These are phyloP conservation scores for Ooceraea biroi DNA, from an alignment of 1,140 invertebrate genomes.

Conservation along the genomic window DNA sequence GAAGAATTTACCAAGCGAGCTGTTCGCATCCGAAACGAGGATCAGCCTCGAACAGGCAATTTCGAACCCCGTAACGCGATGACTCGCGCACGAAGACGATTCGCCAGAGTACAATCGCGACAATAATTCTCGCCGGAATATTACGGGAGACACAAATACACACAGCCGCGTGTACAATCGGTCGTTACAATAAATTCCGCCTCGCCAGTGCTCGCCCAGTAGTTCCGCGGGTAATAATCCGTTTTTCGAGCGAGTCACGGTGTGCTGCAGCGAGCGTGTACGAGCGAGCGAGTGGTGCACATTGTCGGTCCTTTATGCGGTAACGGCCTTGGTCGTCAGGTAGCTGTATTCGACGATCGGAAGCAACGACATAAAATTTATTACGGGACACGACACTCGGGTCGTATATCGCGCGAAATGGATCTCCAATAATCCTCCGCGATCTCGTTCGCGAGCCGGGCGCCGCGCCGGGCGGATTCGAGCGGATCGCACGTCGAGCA, in stretches of 20 bases:
- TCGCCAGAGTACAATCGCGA: conserved; percentile 7
- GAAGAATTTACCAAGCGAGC: background rate
- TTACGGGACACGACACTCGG: conserved; percentile 38
- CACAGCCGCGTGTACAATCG: conserved; percentile 11
- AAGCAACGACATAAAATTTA: conserved; percentile 63
- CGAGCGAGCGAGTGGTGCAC: background rate
- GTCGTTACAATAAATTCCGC: conserved; percentile 50
- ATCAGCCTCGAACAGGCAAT: conserved; percentile 16
- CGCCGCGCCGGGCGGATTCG: background rate
- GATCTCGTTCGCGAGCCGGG: conserved; percentile 31
- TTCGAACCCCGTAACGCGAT: background rate
- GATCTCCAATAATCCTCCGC: conserved; percentile 68
- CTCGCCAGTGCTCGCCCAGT: conserved; percentile 8
- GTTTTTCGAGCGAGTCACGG: conserved; percentile 39
- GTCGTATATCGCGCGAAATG: conserved; percentile 49
- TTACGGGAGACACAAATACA: background rate
- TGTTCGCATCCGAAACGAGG: background rate
- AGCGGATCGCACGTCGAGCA: background rate
- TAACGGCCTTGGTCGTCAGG: conserved; percentile 36
- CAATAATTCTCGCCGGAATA: conserved; percentile 23
- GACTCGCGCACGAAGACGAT: conserved; percentile 5
- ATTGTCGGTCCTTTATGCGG: conserved; percentile 40
- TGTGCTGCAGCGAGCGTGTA: background rate
- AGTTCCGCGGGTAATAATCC: conserved; percentile 38
- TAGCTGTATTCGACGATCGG: conserved; percentile 40